Evolutionary conservation across 2,797 vertebrate genomes (phyloP).

Genomic region (Cyclura pinguis): DNA sequence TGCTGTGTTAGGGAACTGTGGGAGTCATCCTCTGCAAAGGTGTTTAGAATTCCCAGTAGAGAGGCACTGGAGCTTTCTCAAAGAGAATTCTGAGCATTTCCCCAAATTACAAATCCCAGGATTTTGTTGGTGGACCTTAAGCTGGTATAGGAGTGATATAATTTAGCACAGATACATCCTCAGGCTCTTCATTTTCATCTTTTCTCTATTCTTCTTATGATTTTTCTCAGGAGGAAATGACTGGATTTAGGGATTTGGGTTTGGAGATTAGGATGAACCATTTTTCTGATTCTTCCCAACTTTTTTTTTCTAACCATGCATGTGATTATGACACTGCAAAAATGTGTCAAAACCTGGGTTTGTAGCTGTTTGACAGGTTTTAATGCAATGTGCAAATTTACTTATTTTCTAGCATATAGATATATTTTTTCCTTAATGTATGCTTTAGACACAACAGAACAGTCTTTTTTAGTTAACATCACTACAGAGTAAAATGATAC

Average conservation of each 20-base stretch:
- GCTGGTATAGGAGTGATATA: neutral
- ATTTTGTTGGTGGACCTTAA: no score
- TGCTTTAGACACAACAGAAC: conserved; percentile 18
- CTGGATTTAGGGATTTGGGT: neutral
- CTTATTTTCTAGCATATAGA: conserved; percentile 52
- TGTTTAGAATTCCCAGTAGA: no score
- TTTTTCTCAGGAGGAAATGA: neutral
- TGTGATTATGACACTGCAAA: neutral
- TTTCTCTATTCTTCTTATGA: neutral
- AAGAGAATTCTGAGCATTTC: no score
- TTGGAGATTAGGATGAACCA: neutral
- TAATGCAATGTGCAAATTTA: conserved; percentile 33
- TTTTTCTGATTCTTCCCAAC: neutral
- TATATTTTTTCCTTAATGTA: conserved; percentile 48
- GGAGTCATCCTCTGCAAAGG: no score
- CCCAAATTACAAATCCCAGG: no score
- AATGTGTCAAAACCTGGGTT: neutral
- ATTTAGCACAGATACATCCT: no score
- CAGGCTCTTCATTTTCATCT: neutral
- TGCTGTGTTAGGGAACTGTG: no score
- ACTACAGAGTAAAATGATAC: conserved; percentile 37
- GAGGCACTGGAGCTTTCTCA: no score
- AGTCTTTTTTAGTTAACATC: conserved; percentile 54
- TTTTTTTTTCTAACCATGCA: neutral
- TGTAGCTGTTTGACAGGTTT: conserved; percentile 7